Base-by-base conservation (phyloP, 2,113 vertebrate genomes). In the Limanda limanda region DNA sequence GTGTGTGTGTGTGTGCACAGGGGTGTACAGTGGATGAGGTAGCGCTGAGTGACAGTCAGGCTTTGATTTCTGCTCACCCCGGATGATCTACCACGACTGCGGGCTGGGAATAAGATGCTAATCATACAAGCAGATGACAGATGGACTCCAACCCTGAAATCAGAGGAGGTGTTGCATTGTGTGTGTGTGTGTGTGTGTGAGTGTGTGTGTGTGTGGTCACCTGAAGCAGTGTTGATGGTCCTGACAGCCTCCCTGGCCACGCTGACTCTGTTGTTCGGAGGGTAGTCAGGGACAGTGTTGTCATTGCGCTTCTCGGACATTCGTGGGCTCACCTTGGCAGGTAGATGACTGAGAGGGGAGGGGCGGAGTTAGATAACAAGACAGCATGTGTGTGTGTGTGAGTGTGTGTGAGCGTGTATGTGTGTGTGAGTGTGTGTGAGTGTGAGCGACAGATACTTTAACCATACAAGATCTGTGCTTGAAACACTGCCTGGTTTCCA, bases 221-320 rank as follows among this genome's bases (percentile, higher is more conserved):
- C 95, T 96, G 96, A 86, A 93, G 96, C 96, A 23, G 93, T 77
- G 10, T 92, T 95, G 85, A 95, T 90, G 93, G 83, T 94, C 92
- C 94, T 96, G 75, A 94, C 89, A 1, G 88, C 92, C 51, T 97
- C 97, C 56, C 86, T 90, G 75, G 96, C 79, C 74, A 96, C 78
- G 54, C 86, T 90, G 56, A 96, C 83, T 93, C 94, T 95, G 92
- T 94, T 94, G 87, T 90, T 95, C 24, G 96, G 92, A 5, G 94
- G 72, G 2, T 95, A 97, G 88, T 93, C 94, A 48, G 96, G 95
- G 3, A 94, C 76, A 0, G 95, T 83, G 71, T 94, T 94, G 42
- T 95, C 92, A 0, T 95, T 92, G 91, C 94, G 95, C 76, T 86
- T 86, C 77, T 97, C 96, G 20, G 87, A 52, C 31, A 82, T 10